Base-by-base conservation (phyloP, 2,797 vertebrate species). In the Peromyscus melanophrys region DNA sequence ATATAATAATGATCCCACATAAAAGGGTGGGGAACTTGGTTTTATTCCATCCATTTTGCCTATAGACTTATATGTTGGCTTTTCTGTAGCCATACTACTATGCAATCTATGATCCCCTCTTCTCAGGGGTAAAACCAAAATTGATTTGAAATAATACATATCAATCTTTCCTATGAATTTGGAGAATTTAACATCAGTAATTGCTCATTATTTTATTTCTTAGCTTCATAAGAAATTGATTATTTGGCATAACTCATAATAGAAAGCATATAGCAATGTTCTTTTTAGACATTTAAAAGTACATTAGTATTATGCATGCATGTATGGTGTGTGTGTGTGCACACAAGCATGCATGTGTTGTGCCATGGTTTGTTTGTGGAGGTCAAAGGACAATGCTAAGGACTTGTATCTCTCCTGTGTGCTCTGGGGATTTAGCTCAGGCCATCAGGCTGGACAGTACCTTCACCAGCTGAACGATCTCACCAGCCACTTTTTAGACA, bases 1-100 rank as follows among this genome's bases (percentile, higher is more conserved):
- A 98, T 98, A 98, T 98, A 97, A 99, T 98, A 98, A 98, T 85
- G 96, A 97, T 97, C 86, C 87, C 89, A 92, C 94, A 97, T 67
- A 97, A 97, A 98, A 97, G 40, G 97, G 87, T 92, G 77, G 96
- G 95, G 86, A 4, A 37, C 76, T 88, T 95, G 65, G 89, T 96
- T 97, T 94, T 78, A 57, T 96, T 96, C 95, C 17, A 96, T 90
- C 65, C 78, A 52, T 97, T 97, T 91, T 94, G 94, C 95, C 95
- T 84, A 69, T 52, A 97, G 71, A 77, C 19, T 93, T 92, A 95
- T 17, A 95, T 3, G 83, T 3, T 77, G 84, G 78, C 93, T 85
- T 83, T 94, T 89, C 40, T 96, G 49, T 57, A 97, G 94, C 97
- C 92, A 95, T 65, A 46, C 25, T 63, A 59, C 23, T 82, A n/a